phyloP scores from a whole-genome alignment of 35 echinoderm and acorn worm genomes.

The Ophioderma brevispina region DNA sequence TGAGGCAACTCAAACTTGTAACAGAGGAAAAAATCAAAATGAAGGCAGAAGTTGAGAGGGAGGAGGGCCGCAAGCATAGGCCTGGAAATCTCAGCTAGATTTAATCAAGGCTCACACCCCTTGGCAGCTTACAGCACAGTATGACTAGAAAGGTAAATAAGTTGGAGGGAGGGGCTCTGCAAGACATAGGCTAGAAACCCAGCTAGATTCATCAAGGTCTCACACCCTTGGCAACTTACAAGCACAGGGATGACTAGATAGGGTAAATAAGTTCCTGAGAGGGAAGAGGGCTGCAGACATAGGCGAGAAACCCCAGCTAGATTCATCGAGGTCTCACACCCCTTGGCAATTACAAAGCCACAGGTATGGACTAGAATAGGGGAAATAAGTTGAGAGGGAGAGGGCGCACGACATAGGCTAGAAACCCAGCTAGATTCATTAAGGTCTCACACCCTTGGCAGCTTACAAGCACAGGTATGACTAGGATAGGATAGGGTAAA shows the following conservation, averaged over 20 bases:
- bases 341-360: too few species aligned
- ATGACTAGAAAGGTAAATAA: too few species aligned
- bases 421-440: conserved; percentile 64
- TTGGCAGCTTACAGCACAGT: conserved; percentile 75
- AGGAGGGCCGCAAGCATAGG: conserved; percentile 45
- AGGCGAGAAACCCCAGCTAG: too few species aligned
- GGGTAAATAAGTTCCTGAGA: too few species aligned
- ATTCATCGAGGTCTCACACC: too few species aligned
- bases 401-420: conserved; percentile 58
- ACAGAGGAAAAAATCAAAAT: conserved; percentile 81
- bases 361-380: too few species aligned
- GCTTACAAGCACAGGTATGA: conserved; percentile 81
- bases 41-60: conserved; percentile 77
- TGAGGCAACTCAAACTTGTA: conserved; percentile 79
- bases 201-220: conserved; percentile 61
- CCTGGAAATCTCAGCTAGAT: conserved; percentile 72
- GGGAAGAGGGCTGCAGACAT: conserved; percentile 52
- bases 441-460: conserved; percentile 60
- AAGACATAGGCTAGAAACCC: conserved; percentile 68
- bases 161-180: conserved; percentile 64
- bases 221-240: conserved; percentile 69
- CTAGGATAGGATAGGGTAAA: too few species aligned
- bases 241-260: conserved; percentile 78
- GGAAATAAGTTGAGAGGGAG: too few species aligned
- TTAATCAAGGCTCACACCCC: conserved; percentile 46